Conservation (phyloP, 2,113 vertebrate species). For the Sander lucioperca region DNA sequence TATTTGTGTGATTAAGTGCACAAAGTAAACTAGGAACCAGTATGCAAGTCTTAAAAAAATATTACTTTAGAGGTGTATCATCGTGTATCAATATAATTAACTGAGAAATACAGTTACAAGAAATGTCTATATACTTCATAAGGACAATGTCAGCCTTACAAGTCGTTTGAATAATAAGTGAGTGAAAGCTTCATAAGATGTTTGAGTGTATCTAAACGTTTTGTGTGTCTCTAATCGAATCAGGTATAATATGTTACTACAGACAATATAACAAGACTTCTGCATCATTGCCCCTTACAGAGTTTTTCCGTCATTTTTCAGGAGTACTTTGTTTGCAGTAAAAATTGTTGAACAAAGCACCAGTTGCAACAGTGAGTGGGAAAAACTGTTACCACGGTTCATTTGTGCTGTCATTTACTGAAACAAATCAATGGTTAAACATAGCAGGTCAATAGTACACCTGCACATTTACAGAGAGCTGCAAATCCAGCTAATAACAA, state of each 20-base stretch:
- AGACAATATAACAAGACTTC: not conserved
- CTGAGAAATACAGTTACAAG: not conserved
- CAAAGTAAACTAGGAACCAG: not conserved
- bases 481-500: constrained; percentile 2
- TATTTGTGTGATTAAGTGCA: not conserved
- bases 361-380: not conserved
- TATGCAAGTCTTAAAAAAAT: too few relatives aligned
- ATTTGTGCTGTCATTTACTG: not conserved
- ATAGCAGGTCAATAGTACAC: not conserved
- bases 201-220: not conserved
- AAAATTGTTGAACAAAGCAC: not conserved
- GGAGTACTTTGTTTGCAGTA: too few relatives aligned
- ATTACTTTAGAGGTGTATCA: not conserved
- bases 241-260: not conserved
- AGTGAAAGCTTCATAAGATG: not conserved
- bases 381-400: not conserved
- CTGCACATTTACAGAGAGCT: not conserved
- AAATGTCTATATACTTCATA: not conserved
- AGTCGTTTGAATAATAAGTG: not conserved
- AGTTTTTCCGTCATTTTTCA: too few relatives aligned
- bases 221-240: not conserved
- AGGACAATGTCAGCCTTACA: not conserved
- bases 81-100: not conserved
- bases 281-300: not conserved
- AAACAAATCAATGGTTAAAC: not conserved